Conservation (phyloP, 2,888 invertebrate genomes). For the Thereva unica region DNA sequence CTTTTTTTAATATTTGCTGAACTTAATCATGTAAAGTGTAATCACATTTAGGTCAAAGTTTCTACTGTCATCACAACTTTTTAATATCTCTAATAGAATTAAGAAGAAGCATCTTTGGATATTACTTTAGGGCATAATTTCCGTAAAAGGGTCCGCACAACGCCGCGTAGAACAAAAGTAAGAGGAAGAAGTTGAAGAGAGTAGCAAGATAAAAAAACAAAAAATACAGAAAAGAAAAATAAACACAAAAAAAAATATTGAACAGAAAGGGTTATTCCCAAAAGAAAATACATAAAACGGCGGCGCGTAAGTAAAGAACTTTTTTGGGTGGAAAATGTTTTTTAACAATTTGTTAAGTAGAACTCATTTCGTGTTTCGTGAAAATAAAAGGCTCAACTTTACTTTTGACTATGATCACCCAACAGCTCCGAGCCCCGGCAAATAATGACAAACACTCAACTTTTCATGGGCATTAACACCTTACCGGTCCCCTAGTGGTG, state of each 20-base stretch:
- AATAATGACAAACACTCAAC: too few species aligned
- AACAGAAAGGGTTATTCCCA: slow-evolving; percentile 22
- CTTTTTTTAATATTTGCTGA: too few species aligned
- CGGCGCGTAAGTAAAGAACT: neutral
- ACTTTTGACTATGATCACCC: too few species aligned
- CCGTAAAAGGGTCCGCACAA: slow-evolving; percentile 17
- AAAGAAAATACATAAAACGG: slow-evolving; percentile 17
- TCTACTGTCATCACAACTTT: slow-evolving; percentile 31
- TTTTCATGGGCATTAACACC: too few species aligned
- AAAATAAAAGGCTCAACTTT: too few species aligned
- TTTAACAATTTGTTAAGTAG: slow-evolving; percentile 27
- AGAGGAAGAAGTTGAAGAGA: neutral
- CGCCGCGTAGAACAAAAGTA: neutral
- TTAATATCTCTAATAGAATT: slow-evolving; percentile 35
- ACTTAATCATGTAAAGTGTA: slow-evolving; percentile 21
- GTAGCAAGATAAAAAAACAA: too few species aligned
- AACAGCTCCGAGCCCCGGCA: too few species aligned
- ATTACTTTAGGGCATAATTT: slow-evolving; percentile 32
- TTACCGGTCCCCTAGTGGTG: too few species aligned
- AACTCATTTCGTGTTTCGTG: slow-evolving; percentile 17
- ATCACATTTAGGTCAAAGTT: slow-evolving; percentile 26
- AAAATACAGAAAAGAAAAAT: too few species aligned
- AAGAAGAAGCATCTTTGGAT: slow-evolving; percentile 30
- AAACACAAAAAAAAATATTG: slow-evolving; percentile 3
- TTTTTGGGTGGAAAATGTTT: slow-evolving; percentile 6